phyloP scores from a whole-genome alignment of 2,113 vertebrate species.

The Sisor rabdophorus region DNA sequence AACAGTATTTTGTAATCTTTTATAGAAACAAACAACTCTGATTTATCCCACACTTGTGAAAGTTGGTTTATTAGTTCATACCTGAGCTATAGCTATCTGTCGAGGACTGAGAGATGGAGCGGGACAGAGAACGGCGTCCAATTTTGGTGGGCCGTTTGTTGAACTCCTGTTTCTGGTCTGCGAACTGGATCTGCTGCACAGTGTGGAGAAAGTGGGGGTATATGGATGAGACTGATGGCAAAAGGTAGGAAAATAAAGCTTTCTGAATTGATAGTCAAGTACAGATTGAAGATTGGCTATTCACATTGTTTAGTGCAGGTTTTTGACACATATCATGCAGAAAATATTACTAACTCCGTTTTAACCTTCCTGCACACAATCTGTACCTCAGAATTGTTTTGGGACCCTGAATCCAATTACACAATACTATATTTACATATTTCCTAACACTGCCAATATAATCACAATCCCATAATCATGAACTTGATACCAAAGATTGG shows the following conservation, averaged over 20 bases:
- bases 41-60: slow-evolving; percentile 20
- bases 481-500: neutral
- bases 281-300: neutral
- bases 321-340: neutral
- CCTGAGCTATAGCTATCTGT: slow-evolving; percentile 99
- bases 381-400: neutral
- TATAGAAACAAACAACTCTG: neutral
- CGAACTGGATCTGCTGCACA: slow-evolving; percentile 90
- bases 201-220: neutral
- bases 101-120: slow-evolving; percentile 97
- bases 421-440: no score
- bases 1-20: no score
- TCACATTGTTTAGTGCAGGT: neutral
- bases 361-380: neutral
- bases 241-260: neutral
- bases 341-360: no score
- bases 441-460: no score
- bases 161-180: slow-evolving; percentile 97
- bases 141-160: slow-evolving; percentile 97
- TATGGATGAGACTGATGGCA: neutral
- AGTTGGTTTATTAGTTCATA: slow-evolving; percentile 52
- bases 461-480: no score
- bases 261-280: neutral
- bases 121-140: slow-evolving; percentile 90
- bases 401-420: no score